These are phyloP conservation scores for Xiphorhynchus erythropygius DNA, from an alignment of 2,797 vertebrate genomes.

Conservation along the genomic window DNA sequence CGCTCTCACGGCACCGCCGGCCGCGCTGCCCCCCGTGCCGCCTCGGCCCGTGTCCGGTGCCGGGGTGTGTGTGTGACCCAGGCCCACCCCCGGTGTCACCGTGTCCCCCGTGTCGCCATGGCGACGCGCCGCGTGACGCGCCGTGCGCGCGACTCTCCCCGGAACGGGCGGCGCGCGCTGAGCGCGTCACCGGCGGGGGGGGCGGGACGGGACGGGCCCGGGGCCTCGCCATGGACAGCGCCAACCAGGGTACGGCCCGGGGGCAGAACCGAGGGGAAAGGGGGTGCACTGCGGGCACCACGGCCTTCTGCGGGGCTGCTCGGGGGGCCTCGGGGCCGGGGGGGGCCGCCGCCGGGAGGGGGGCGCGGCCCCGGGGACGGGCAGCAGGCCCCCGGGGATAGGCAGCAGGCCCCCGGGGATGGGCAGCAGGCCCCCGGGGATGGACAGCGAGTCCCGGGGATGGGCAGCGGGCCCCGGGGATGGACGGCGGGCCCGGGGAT, in stretches of 20 bases:
- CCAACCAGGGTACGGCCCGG: slow-evolving; percentile 33
- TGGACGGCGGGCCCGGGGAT: no score
- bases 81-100: background rate
- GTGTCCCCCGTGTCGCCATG: background rate
- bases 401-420: background rate
- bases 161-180: background rate
- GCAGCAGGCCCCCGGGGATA: background rate
- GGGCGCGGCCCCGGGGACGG: background rate
- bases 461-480: no score
- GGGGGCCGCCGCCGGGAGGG: no score
- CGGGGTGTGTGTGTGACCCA: background rate
- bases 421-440: no score
- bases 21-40: background rate
- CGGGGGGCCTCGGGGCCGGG: background rate
- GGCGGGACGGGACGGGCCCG: background rate
- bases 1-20: background rate
- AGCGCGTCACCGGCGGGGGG: background rate
- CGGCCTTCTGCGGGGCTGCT: no score
- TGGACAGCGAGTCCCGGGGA: background rate
- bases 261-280: no score
- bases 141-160: background rate
- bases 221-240: slow-evolving; percentile 51
- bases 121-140: background rate
- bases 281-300: background rate
- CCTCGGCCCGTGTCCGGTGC: background rate